phyloP scores from a whole-genome alignment of 2,113 vertebrate genomes.

The Cyprinodon tularosa region DNA sequence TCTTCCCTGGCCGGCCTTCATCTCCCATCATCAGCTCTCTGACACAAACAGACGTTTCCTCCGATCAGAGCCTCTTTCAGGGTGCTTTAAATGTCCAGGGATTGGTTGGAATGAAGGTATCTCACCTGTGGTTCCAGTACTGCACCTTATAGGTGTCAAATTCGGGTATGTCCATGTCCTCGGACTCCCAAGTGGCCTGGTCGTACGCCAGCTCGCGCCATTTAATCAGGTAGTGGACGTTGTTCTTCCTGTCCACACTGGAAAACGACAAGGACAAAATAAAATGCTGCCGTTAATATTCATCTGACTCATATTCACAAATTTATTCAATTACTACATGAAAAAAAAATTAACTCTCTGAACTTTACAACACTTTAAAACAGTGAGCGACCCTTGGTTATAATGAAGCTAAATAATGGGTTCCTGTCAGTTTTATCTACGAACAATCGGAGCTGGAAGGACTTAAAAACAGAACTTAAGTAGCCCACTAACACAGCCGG shows the following conservation, averaged over 20 bases:
- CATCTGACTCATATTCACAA: background rate
- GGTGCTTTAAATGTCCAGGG: background rate
- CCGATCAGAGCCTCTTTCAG: background rate
- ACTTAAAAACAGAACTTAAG: background rate
- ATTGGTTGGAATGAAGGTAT: fast-evolving
- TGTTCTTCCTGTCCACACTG: constrained; percentile 95
- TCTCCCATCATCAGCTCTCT: constrained; percentile 98
- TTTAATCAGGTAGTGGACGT: constrained; percentile 96
- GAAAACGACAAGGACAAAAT: background rate
- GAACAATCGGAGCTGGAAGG: background rate
- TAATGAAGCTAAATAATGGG: background rate
- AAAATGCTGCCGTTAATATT: background rate
- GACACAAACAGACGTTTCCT: background rate
- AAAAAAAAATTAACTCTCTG: too few relatives aligned
- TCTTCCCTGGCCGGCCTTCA: constrained; percentile 93
- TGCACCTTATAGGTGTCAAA: constrained; percentile 88
- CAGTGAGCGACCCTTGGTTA: background rate
- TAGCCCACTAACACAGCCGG: too few relatives aligned
- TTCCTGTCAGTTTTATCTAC: background rate
- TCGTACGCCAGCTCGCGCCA: constrained; percentile 94
- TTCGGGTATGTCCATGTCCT: constrained; percentile 94
- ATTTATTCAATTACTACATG: too few relatives aligned
- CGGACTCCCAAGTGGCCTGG: constrained; percentile 95
- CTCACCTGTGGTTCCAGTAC: constrained; percentile 95
- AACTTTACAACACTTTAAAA: background rate